phyloP scores from a whole-genome alignment of 1,140 invertebrate species.

The Lamellibrachia luymesi region DNA sequence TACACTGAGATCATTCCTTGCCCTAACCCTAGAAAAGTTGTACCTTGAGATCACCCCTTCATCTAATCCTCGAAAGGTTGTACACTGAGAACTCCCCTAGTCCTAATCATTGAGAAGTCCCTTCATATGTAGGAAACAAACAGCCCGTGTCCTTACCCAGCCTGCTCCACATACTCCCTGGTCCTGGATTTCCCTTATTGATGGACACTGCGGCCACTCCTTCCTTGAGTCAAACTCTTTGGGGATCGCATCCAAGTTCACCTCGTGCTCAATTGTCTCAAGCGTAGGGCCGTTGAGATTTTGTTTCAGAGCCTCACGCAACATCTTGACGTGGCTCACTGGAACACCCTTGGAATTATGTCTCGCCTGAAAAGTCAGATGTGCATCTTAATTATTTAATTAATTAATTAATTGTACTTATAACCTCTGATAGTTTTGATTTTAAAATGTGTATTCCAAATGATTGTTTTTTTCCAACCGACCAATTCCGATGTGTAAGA shows the following conservation, averaged over 20 bases:
- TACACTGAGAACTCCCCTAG: too few relatives aligned
- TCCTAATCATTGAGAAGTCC: too few relatives aligned
- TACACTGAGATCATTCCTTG: too few relatives aligned
- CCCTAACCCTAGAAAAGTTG: too few relatives aligned
- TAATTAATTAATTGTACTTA: conserved; percentile 8
- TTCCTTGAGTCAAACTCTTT: conserved; percentile 75
- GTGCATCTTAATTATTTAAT: conserved; percentile 21
- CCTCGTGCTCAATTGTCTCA: conserved; percentile 42
- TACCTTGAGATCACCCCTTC: too few relatives aligned
- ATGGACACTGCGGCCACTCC: conserved; percentile 82
- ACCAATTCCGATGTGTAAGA: too few relatives aligned
- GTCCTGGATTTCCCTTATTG: conserved; percentile 60
- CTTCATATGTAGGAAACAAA: too few relatives aligned
- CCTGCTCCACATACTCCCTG: conserved; percentile 62
- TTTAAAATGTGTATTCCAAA: background rate
- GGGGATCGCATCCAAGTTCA: conserved; percentile 61
- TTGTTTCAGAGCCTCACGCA: conserved; percentile 69
- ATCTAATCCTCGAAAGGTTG: too few relatives aligned
- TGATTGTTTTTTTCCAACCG: background rate
- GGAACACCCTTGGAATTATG: conserved; percentile 63
- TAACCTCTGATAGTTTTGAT: background rate
- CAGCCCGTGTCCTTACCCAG: conserved; percentile 49
- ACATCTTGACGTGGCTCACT: conserved; percentile 36
- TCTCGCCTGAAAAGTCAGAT: conserved; percentile 61
- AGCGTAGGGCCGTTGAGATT: conserved; percentile 57